Evolutionary conservation across 2,888 invertebrate genomes (phyloP), one percentile per base, ranked within the genome.

Genomic region (Rotaria sp.): DNA sequence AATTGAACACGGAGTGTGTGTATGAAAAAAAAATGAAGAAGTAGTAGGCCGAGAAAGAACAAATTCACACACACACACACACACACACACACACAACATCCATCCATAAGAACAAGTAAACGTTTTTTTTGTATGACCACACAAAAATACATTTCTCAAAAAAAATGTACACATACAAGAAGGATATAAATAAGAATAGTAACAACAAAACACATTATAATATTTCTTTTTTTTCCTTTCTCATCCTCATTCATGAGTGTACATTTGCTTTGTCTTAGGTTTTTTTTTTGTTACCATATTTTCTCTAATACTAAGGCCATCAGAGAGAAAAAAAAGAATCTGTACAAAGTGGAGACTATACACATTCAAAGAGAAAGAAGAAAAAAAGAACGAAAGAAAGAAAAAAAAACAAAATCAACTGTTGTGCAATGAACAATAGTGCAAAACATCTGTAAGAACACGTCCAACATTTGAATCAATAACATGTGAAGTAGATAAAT

Each of bases 401-500:
- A 35, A 35, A 67, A 35, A 11, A 35, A 67, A 59, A 59, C 59
- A 59, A 30, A 45, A 67, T 80, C 80, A 80, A 80, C 80, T 80
- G 45, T 45, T 80, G 67, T 67, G 67, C 67, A 67, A 67, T 45
- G 90, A 90, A 88, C 90, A 90, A 88, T 90, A 89, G 87, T 90
- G 92, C 85, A 92, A 89, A 85, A 92, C 91, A 87, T 92, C 91
- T 88, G 96, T 95, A 90, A 97, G 94, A 90, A 96, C 95, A 90
- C 96, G 94, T 89, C 96, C 96, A 90, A 97, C 96, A 92, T 91
- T 90, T 93, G 96, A 96, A 93, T 97, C 97, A 89, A 98, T 93
- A 91, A 97, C 96, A 92, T 97, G 97, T 89, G 95, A 95, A 96
- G 97, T 97, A 88, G 96, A 97, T 88, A 97, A 94, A 88, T 95